Evolutionary conservation across 2,113 vertebrate genomes (phyloP).

Genomic region (Empidonax traillii): DNA sequence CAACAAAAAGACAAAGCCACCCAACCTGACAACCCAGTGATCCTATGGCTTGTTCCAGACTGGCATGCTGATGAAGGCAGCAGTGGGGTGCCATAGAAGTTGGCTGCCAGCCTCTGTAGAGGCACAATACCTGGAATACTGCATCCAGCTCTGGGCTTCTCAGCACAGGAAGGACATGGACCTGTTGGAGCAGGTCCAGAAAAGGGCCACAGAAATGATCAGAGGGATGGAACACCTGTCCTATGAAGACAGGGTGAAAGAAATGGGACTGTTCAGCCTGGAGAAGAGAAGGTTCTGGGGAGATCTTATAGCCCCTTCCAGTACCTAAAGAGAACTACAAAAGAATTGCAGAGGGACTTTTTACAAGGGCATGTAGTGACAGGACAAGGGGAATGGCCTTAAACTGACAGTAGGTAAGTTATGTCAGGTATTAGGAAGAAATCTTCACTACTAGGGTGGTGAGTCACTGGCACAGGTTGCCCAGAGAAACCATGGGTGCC

Average conservation of each 20-base stretch:
- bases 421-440: not conserved
- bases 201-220: not conserved
- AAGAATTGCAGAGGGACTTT: not conserved
- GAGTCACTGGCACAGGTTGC: not conserved
- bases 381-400: not conserved
- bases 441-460: not conserved
- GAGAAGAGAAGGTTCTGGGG: not conserved
- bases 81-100: rapidly evolving
- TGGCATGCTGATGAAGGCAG: rapidly evolving
- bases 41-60: not conserved
- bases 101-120: rapidly evolving
- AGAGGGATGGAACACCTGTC: not conserved
- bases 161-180: not conserved
- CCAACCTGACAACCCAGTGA: not conserved
- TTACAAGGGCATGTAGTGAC: not conserved
- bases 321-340: not conserved
- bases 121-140: not conserved
- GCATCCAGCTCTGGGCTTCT: not conserved
- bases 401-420: not conserved
- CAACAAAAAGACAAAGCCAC: not conserved
- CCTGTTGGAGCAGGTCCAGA: not conserved
- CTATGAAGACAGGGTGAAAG: not conserved
- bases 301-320: not conserved
- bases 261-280: not conserved
- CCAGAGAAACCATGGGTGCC: not conserved